Percentiles rank a stretch among this genome's conserved stretches.
Evolutionary conservation across 2,113 vertebrate genomes (phyloP).

Genomic region (Mustelus asterias): DNA sequence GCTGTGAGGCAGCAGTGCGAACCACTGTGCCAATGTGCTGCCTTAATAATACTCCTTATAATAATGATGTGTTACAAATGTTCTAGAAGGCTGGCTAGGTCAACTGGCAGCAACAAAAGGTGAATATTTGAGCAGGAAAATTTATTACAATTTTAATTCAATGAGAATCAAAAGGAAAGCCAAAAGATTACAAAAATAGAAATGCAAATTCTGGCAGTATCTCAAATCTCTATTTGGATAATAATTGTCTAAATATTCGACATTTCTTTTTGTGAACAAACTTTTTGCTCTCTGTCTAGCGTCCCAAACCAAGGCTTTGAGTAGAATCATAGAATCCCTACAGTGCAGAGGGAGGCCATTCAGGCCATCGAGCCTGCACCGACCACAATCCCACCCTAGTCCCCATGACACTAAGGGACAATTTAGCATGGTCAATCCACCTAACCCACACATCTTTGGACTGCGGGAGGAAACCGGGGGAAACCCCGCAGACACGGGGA

Average conservation of each 20-base stretch:
- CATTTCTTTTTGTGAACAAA: not conserved
- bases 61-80: constrained; percentile 4
- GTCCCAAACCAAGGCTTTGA: not conserved
- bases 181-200: not conserved
- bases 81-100: not conserved
- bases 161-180: not conserved
- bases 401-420: too few species aligned
- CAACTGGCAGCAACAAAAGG: not conserved
- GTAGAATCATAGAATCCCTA: too few species aligned
- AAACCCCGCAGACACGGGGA: too few species aligned
- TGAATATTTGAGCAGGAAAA: not conserved
- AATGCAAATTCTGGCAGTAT: not conserved
- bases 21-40: too few species aligned
- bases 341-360: too few species aligned
- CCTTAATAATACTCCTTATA: not conserved
- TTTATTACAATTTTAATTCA: not conserved
- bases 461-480: too few species aligned
- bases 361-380: too few species aligned
- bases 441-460: too few species aligned
- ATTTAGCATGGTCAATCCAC: too few species aligned
- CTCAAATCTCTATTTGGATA: not conserved
- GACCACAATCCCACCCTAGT: too few species aligned
- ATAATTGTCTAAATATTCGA: not conserved
- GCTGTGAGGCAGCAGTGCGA: too few species aligned
- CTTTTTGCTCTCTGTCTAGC: not conserved